Base-by-base conservation (phyloP, 2,113 vertebrate genomes). In the Dasyprocta punctata region DNA sequence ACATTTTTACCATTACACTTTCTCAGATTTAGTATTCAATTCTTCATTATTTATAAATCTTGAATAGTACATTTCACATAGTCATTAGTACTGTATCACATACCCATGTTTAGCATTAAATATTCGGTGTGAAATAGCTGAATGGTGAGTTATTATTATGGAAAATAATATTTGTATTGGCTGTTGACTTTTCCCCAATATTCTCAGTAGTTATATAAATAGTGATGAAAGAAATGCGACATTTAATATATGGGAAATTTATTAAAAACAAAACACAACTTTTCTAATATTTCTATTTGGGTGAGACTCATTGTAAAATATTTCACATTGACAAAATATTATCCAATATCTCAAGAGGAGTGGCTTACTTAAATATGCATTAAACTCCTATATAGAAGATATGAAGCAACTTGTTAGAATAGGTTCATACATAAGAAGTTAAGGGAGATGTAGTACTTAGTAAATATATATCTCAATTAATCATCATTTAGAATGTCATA, bases 151-250 rank as follows among this genome's bases (percentile, higher is more conserved):
- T 98, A 97, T 96, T 90, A 98, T 95, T 94, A 97, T 52, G 71
- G 90, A 63, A 98, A 98, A 98, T 98, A 97, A 98, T 94, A 97
- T 97, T 88, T 94, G 97, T 97, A 98, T 98, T 96, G 95, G 47
- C 63, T 94, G 98, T 96, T 97, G 96, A 98, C 98, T 94, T 97
- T 95, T 97, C 84, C 47, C 24, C 47, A 78, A 26, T 75, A 78
- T 49, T 33, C 80, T 61, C 33, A 88, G 93, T 96, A 97, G 26
- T 95, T 97, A 77, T 91, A 92, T 92, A 87, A 89, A 77, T 75
- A 85, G 12, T 56, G n/a, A 82, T 92, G 13, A 97, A 95, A 90
- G 28, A 11, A 33, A 47, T 22, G 60, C 0, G 28, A 38, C 80
- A 30, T 95, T 96, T 96, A 93, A 98, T 96, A 97, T 97, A 97